phyloP scores from a whole-genome alignment of 2,113 vertebrate species.

The Silurus meridionalis region DNA sequence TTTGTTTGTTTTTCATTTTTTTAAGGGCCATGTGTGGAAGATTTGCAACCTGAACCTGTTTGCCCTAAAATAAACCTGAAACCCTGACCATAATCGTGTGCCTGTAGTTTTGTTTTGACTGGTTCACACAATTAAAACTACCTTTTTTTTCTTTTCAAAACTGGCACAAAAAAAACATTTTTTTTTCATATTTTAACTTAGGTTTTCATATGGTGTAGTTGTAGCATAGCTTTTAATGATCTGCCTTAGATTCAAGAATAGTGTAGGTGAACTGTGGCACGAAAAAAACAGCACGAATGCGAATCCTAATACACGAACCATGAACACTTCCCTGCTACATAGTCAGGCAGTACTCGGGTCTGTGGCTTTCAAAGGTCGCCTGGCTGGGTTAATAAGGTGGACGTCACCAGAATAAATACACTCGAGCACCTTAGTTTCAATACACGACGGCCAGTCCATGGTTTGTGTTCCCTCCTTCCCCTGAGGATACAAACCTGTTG shows the following conservation, averaged over 20 bases:
- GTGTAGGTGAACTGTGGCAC: neutral
- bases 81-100: slow-evolving; percentile 52
- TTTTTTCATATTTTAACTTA: neutral
- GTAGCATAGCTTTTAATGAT: neutral
- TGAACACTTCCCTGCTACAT: neutral
- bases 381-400: slow-evolving; percentile 54
- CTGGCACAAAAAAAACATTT: too few relatives aligned
- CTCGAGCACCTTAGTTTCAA: neutral
- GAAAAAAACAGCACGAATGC: neutral
- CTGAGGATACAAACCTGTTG: slow-evolving; percentile 78
- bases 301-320: neutral
- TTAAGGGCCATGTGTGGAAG: slow-evolving; percentile 90
- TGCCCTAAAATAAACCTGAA: slow-evolving; percentile 86
- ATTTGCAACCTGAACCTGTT: slow-evolving; percentile 90
- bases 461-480: neutral
- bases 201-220: neutral
- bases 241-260: neutral
- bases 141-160: neutral
- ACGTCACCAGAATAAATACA: slow-evolving; percentile 68
- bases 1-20: slow-evolving; percentile 80
- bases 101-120: neutral
- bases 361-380: slow-evolving; percentile 18
- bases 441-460: slow-evolving; percentile 13
- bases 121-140: neutral
- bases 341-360: neutral